A percentile compares a stretch with the other conserved stretches of the same genome.
phyloP scores from a whole-genome alignment of 2,888 invertebrate genomes.

The Pyralis farinalis region DNA sequence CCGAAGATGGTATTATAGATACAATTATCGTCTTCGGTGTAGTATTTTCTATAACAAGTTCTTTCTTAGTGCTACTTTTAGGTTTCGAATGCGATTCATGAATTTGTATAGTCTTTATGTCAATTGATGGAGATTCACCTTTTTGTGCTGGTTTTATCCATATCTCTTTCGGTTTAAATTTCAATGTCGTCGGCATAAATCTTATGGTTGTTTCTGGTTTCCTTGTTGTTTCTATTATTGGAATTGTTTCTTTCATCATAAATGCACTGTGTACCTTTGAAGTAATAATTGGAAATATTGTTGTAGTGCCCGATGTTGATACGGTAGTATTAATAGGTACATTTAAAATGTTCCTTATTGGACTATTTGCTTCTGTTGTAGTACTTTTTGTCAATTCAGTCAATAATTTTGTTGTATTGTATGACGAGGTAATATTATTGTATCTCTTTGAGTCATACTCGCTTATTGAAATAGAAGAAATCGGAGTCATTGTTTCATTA shows the following conservation, averaged over 20 bases:
- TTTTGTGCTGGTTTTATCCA: slow-evolving; percentile 74
- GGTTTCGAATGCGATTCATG: slow-evolving; percentile 40
- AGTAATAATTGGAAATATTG: background rate
- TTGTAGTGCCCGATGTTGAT: slow-evolving; percentile 11
- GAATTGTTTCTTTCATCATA: slow-evolving; percentile 17
- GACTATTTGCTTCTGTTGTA: slow-evolving; percentile 13
- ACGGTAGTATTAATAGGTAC: slow-evolving; percentile 12
- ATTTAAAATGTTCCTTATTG: slow-evolving; percentile 11
- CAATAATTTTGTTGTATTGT: slow-evolving; percentile 36
- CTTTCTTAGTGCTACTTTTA: slow-evolving; percentile 47
- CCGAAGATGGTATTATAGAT: slow-evolving; percentile 72
- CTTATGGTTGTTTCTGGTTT: slow-evolving; percentile 47
- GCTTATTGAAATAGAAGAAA: slow-evolving; percentile 16
- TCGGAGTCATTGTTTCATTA: slow-evolving; percentile 7
- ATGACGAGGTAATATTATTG: slow-evolving; percentile 21
- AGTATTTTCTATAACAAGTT: slow-evolving; percentile 41
- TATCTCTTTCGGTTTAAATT: slow-evolving; percentile 72
- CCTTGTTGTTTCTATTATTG: slow-evolving; percentile 36
- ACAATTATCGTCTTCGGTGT: slow-evolving; percentile 73
- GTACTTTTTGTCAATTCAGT: slow-evolving; percentile 23
- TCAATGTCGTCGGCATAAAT: slow-evolving; percentile 48
- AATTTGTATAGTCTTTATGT: slow-evolving; percentile 48
- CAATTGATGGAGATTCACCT: slow-evolving; percentile 59
- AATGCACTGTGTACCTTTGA: slow-evolving; percentile 15
- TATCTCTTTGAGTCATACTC: slow-evolving; percentile 16